Evolutionary conservation across 2,113 vertebrate species (phyloP), one percentile per base, ranked within the genome.

Genomic region (Salvelinus alpinus): DNA sequence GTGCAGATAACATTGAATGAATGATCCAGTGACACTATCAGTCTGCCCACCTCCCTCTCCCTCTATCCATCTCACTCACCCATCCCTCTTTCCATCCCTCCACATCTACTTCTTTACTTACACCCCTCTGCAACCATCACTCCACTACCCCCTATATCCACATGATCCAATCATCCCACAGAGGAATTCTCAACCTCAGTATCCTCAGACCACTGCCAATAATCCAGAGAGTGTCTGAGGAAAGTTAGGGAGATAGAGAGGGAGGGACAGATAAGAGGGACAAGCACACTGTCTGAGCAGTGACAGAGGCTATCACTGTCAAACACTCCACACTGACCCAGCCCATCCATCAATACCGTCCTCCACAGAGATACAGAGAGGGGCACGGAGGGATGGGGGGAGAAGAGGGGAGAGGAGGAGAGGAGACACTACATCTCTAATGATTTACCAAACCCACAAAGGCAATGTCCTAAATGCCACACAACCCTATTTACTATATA

Each of bases 241-340:
- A 80, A 73, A 80, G 77, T 78, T 59, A 80, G 64, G 64, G 31
- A 71, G 73, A 78, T 22, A 54, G 68, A 27, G 68, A 24, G 71
- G 64, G 72, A 77, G 68, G 34, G 79, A 84, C 29, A 66, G 76
- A 78, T 75, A 81, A 74, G 70, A 29, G 64, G 77, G 73, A 80
- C 70, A 22, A 68, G 72, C 76, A 34, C 70, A 72, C 69, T 77
- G 83, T 85, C 60, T 78, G 82, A 88, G 68, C 73, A 59, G 73
- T 85, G 86, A 86, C 86, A 82, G 71, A 85, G 79, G 83, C 79
- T 83, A 88, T 90, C 84, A 84, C 77, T 84, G 85, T 84, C 85
- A 87, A 80, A 79, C 72, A 75, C 81, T 76, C 76, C 73, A 71
- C 74, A 75, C 83, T 78, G 83, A 87, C 81, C 86, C 60, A 62